These are phyloP conservation scores for Bombus soroeensis DNA, from an alignment of 1,140 invertebrate genomes.

Conservation along the genomic window DNA sequence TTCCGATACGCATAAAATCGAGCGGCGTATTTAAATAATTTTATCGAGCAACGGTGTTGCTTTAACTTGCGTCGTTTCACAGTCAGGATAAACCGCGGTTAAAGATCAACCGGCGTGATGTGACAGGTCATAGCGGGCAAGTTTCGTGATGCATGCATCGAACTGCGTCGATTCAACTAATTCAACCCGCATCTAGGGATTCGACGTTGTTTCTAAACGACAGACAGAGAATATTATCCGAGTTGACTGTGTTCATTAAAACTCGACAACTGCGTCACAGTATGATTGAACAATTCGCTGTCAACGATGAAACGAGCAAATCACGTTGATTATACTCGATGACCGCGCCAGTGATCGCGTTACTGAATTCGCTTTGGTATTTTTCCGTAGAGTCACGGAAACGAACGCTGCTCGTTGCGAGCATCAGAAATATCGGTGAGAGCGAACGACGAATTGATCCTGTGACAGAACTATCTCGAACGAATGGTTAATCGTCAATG, in stretches of 20 bases:
- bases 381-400: background rate
- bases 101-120: slow-evolving; percentile 23
- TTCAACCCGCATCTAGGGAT: background rate
- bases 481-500: slow-evolving; percentile 1
- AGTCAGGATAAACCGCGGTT: background rate
- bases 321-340: background rate
- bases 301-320: background rate
- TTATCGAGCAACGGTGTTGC: background rate
- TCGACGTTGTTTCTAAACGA: background rate
- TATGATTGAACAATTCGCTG: too few relatives aligned
- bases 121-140: background rate
- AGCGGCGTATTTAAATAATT: slow-evolving; percentile 12
- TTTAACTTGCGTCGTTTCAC: background rate
- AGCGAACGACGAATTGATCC: too few relatives aligned
- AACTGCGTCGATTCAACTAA: background rate
- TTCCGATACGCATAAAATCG: background rate
- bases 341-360: background rate
- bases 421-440: too few relatives aligned
- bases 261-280: background rate
- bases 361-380: background rate
- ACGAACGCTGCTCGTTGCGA: background rate
- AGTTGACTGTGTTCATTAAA: background rate
- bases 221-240: background rate
- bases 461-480: background rate
- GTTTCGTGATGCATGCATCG: background rate